These are phyloP conservation scores for Drosophila bipectinata DNA, from an alignment of 1,140 invertebrate genomes.

Conservation along the genomic window DNA sequence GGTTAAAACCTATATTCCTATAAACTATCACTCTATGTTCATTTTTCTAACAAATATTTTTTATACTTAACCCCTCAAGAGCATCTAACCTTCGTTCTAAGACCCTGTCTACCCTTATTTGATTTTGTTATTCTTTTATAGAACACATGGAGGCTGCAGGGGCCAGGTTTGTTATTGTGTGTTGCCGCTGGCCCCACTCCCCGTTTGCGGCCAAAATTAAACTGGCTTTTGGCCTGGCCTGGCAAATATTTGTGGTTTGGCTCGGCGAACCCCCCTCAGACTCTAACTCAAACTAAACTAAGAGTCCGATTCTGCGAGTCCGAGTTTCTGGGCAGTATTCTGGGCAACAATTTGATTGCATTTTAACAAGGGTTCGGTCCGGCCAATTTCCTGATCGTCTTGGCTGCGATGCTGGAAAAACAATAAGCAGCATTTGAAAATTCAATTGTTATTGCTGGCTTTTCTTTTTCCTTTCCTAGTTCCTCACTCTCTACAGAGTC, in stretches of 20 bases:
- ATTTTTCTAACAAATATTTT: not conserved
- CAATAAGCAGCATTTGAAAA: conserved; percentile 80
- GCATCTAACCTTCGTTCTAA: conserved; percentile 22
- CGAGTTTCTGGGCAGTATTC: conserved; percentile 4
- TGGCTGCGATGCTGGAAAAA: conserved; percentile 59
- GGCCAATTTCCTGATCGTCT: conserved; percentile 67
- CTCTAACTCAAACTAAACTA: not conserved
- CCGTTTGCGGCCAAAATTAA: conserved; percentile 65
- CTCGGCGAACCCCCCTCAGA: conserved; percentile 18
- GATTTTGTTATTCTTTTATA: conserved; percentile 37
- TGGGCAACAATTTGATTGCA: conserved; percentile 73
- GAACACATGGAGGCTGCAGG: conserved; percentile 7
- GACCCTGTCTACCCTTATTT: not conserved
- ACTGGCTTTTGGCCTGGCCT: conserved; percentile 51
- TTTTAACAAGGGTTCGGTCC: conserved; percentile 65
- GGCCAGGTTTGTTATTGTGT: conserved; percentile 32
- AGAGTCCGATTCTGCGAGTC: not conserved
- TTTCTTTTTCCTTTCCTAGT: conserved; percentile 47
- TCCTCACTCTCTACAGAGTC: conserved; percentile 17
- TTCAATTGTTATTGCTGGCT: conserved; percentile 78
- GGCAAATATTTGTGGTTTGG: conserved; percentile 57
- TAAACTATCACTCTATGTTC: no score
- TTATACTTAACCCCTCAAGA: not conserved
- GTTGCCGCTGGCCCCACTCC: conserved; percentile 16
- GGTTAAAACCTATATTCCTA: no score